A percentile compares a stretch with the other conserved stretches of the same genome.
Conservation (phyloP, 2,797 vertebrate species). For the Sebastes itinus region DNA sequence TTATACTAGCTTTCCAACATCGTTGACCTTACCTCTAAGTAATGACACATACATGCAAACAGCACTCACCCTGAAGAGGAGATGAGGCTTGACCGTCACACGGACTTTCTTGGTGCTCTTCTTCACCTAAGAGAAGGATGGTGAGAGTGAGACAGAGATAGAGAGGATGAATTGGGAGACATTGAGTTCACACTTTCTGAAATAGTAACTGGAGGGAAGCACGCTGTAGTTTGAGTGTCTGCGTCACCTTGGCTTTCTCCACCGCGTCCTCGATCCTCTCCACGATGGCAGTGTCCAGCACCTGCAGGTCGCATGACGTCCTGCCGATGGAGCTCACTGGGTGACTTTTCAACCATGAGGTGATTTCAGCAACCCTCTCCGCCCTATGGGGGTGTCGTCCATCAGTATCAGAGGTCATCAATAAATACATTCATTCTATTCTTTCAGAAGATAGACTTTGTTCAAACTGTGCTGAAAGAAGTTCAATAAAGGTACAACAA, state of each 20-base stretch:
- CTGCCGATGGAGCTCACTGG: slow-evolving; percentile 92
- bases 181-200: not conserved
- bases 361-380: slow-evolving; percentile 94
- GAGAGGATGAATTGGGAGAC: not conserved
- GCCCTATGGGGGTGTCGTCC: slow-evolving; percentile 75
- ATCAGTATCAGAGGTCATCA: not conserved
- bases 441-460: not conserved
- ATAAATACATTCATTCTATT: not conserved
- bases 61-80: slow-evolving; percentile 91
- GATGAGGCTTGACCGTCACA: slow-evolving; percentile 96
- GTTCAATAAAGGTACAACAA: not conserved
- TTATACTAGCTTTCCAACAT: no score
- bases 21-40: not conserved
- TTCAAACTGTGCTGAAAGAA: not conserved
- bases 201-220: not conserved
- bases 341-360: slow-evolving; percentile 92
- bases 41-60: not conserved
- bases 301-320: slow-evolving; percentile 94
- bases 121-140: slow-evolving; percentile 82
- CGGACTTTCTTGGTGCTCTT: slow-evolving; percentile 96
- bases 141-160: not conserved
- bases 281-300: slow-evolving; percentile 92
- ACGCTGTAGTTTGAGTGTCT: no score
- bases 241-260: slow-evolving; percentile 90
- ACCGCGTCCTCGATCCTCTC: slow-evolving; percentile 95